Evolutionary conservation across 2,113 vertebrate genomes (phyloP), one percentile per base, ranked within the genome.

Genomic region (Rallus limicola): DNA sequence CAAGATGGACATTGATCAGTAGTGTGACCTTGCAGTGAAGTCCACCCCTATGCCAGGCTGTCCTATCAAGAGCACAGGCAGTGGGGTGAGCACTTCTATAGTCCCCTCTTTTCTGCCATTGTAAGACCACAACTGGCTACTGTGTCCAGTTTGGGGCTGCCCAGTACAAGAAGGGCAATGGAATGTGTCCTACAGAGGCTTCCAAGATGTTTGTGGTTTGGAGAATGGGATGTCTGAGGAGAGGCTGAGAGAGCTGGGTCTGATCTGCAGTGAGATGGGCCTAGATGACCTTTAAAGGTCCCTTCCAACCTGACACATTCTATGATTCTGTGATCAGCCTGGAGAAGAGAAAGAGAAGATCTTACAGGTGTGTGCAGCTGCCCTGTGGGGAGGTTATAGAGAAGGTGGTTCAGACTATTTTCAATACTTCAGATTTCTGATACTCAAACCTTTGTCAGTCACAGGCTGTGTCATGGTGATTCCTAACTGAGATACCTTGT

Each of bases 11-110:
- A 0, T n/a, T 23, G 26, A 42, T 31, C 40, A 71, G 19, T 19
- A 25, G 13, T 6, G 10, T 29, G 28, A 24, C 4, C n/a, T 56
- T 50, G 42, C 16, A 12, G 25, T 16, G 25, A 17, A 31, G 42
- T 42, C 26, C 33, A 24, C 31, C 36, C 34, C 13, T 36, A 0
- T 16, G 18, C 44, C 6, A 9, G 31, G 44, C 34, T 52, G 25
- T 50, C 42, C 40, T 2, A 42, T 28, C 50, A 58, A 11, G 28
- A 86, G n/a, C 1, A 0, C 42, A 21, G 20, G 10, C 34, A 26
- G 59, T 1, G 31, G 40, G 10, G 5, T 31, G 34, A 25, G 29
- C 1, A 1, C 16, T 50, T 15, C 5, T 68, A 5, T 4, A 2
- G 21, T 52, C 31, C 29, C 5, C 34, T 59, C 24, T 42, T 6